Base-by-base conservation (phyloP, 2,888 invertebrate species). In the Apamea crenata region DNA sequence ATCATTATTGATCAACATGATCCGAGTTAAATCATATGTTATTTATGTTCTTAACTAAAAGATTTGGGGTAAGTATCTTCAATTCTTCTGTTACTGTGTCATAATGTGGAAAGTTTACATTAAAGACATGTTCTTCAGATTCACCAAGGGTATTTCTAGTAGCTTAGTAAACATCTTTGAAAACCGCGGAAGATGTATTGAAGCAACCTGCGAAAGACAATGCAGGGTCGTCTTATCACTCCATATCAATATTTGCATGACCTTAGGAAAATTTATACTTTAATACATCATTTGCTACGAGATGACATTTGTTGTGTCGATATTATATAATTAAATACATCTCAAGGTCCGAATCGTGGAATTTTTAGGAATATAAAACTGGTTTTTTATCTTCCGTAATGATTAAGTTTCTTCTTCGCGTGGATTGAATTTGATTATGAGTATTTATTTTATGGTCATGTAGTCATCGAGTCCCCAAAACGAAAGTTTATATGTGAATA, bases 221-320 rank as follows among this genome's bases (percentile, higher is more conserved):
- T 94, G 93, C 95, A 95, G 94, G 95, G 95, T 94, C 93, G 89
- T 82, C 80, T 93, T 95, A 95, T 95, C 95, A 92, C 82, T 83
- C 73, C 84, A 85, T 91, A 91, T 92, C 92, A 95, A 95, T 94
- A 94, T 95, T 95, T 93, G 89, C 90, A 85, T 90, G 91, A 94
- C 95, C 95, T 95, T 94, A 93, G 91, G 92, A 90, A 92, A 91
- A 91, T 92, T 92, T 93, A 92, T 88, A 87, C 84, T 87, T 61
- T 78, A 88, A 80, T 81, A 85, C 80, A 85, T 85, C 81, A 89
- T 77, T 86, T 53, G 25, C 69, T 81, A 75, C 70, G 66, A 81
- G 53, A 78, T 80, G 80, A 87, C 80, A 83, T 74, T 82, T 78
- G 61, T 76, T 74, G 36, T 82, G 68, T 80, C 79, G 82, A 78